These are phyloP conservation scores for Lepidostoma basale DNA, from an alignment of 1,140 invertebrate species.

Conservation along the genomic window DNA sequence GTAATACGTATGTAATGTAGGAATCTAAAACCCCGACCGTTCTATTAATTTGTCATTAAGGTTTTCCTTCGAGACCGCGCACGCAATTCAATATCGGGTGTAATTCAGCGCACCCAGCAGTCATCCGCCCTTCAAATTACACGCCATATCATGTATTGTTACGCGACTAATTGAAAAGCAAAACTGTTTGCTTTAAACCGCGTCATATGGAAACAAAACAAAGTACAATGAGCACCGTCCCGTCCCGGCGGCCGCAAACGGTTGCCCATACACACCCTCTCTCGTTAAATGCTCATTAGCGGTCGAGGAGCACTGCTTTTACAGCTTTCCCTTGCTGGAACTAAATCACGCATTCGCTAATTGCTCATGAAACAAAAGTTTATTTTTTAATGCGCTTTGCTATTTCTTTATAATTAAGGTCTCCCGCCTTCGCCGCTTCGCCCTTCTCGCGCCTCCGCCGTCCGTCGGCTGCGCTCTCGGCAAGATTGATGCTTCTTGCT, in stretches of 20 bases:
- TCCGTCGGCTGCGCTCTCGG: background rate
- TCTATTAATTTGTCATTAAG: background rate
- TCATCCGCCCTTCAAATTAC: background rate
- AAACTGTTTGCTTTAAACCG: constrained; percentile 22
- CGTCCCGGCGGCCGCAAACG: background rate
- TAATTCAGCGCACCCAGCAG: background rate
- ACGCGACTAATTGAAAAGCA: constrained; percentile 24
- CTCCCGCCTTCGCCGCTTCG: too few relatives aligned
- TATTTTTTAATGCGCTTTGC: constrained; percentile 37
- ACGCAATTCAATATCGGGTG: background rate
- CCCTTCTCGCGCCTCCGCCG: too few relatives aligned
- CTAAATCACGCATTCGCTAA: constrained; percentile 44
- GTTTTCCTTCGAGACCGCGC: background rate
- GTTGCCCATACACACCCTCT: constrained; percentile 21
- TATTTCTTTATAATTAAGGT: constrained; percentile 41
- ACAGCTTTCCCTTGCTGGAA: constrained; percentile 2
- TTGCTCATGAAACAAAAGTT: constrained; percentile 44
- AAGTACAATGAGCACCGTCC: background rate
- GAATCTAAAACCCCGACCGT: background rate
- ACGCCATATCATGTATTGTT: background rate
- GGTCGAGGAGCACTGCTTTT: constrained; percentile 25
- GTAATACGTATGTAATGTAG: background rate
- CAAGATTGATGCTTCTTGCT: constrained; percentile 41
- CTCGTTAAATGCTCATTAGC: constrained; percentile 45
- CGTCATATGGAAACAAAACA: constrained; percentile 15